Evolutionary conservation across 2,888 invertebrate species (phyloP).

Genomic region (Eristalinus aeneus): DNA sequence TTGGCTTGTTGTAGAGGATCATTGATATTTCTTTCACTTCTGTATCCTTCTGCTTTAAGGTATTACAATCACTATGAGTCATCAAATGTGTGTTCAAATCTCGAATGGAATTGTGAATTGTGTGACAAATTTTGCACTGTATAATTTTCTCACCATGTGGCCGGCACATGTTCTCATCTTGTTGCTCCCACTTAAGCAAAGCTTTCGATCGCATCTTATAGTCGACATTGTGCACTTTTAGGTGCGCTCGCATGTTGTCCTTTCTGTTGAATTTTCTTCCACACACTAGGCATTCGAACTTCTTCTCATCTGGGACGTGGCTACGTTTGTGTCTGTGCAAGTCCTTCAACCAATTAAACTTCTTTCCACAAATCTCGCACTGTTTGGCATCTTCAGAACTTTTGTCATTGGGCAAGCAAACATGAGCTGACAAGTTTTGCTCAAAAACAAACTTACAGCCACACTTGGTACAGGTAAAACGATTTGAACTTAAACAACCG

Average conservation of each 20-base stretch:
- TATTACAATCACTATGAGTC: constrained; percentile 73
- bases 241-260: constrained; percentile 83
- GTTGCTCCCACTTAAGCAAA: constrained; percentile 40
- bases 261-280: constrained; percentile 83
- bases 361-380: constrained; percentile 85
- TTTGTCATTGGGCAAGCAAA: constrained; percentile 42
- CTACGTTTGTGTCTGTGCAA: constrained; percentile 85
- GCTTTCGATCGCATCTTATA: constrained; percentile 3
- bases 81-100: constrained; percentile 76
- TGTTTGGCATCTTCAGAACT: constrained; percentile 74
- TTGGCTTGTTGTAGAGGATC: constrained; percentile 73
- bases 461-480: constrained; percentile 75
- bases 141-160: constrained; percentile 78
- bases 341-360: constrained; percentile 85
- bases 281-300: constrained; percentile 83
- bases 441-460: constrained; percentile 77
- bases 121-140: constrained; percentile 79
- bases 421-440: constrained; percentile 75
- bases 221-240: constrained; percentile 81
- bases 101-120: constrained; percentile 76
- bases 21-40: constrained; percentile 72
- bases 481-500: constrained; percentile 75
- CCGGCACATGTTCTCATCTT: constrained; percentile 74
- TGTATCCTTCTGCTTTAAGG: constrained; percentile 72
- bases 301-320: constrained; percentile 83